These are phyloP conservation scores for Zaprionus vittiger DNA, from an alignment of 1,140 invertebrate genomes.

Conservation along the genomic window DNA sequence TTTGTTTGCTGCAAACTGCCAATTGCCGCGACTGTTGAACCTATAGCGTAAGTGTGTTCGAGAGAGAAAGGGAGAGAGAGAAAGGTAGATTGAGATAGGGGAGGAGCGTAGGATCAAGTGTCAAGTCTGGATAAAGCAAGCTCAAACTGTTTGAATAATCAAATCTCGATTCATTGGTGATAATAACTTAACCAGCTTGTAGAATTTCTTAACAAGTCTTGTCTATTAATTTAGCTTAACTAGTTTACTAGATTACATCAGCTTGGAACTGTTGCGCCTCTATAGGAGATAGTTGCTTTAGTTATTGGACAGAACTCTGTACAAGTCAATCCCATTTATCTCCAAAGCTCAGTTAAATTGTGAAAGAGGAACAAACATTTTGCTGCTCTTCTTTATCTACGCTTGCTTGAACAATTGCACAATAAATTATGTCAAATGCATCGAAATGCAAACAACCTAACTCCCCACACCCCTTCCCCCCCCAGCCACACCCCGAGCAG, in stretches of 20 bases:
- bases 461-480: background rate
- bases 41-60: background rate
- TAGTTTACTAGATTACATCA: background rate
- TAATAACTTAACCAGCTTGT: background rate
- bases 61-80: background rate
- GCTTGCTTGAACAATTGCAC: background rate
- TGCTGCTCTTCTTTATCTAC: background rate
- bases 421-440: slow-evolving; percentile 22
- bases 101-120: background rate
- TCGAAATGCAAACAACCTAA: slow-evolving; percentile 20
- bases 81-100: background rate
- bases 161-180: background rate
- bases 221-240: background rate
- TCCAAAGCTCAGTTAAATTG: background rate
- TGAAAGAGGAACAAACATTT: background rate
- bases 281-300: background rate
- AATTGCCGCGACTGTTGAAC: slow-evolving; percentile 23
- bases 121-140: slow-evolving; percentile 19
- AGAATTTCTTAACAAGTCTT: background rate
- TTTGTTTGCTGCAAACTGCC: slow-evolving; percentile 39
- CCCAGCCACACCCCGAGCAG: background rate
- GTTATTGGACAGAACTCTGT: background rate
- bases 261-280: background rate
- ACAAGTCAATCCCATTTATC: background rate
- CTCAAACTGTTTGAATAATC: background rate